A percentile compares a stretch with the other conserved stretches of the same genome.
These are phyloP conservation scores for Adela reaumurella DNA, from an alignment of 2,888 invertebrate genomes.

Conservation along the genomic window DNA sequence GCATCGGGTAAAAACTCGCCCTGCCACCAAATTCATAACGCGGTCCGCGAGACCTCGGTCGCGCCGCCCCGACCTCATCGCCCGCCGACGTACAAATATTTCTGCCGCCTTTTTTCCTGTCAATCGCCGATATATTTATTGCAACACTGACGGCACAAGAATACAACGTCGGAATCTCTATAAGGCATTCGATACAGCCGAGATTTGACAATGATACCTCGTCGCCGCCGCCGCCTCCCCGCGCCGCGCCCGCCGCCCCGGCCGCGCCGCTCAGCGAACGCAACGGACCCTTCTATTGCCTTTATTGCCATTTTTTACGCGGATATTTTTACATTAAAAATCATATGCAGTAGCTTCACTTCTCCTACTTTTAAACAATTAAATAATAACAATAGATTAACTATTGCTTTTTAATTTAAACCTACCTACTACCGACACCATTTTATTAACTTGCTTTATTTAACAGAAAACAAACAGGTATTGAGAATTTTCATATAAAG, in stretches of 20 bases:
- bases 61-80: slow-evolving; percentile 17
- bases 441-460: too few species aligned
- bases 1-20: slow-evolving; percentile 10
- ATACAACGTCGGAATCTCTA: not conserved
- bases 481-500: too few species aligned
- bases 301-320: slow-evolving; percentile 26
- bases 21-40: slow-evolving; percentile 15
- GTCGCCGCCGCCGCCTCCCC: too few species aligned
- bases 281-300: slow-evolving; percentile 42
- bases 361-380: not conserved
- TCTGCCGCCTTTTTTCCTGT: slow-evolving; percentile 39
- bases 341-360: slow-evolving; percentile 28
- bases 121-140: slow-evolving; percentile 40
- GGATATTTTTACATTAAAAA: slow-evolving; percentile 23
- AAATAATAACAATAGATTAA: too few species aligned
- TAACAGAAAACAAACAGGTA: too few species aligned
- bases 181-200: slow-evolving; percentile 21
- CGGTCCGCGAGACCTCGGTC: slow-evolving; percentile 29
- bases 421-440: too few species aligned
- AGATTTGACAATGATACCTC: slow-evolving; percentile 41
- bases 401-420: too few species aligned
- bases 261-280: too few species aligned
- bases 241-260: slow-evolving; percentile 25
- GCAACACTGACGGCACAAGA: slow-evolving; percentile 28
- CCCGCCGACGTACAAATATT: not conserved